Conservation (phyloP, 2,797 vertebrate species). For the Strix occidentalis region DNA sequence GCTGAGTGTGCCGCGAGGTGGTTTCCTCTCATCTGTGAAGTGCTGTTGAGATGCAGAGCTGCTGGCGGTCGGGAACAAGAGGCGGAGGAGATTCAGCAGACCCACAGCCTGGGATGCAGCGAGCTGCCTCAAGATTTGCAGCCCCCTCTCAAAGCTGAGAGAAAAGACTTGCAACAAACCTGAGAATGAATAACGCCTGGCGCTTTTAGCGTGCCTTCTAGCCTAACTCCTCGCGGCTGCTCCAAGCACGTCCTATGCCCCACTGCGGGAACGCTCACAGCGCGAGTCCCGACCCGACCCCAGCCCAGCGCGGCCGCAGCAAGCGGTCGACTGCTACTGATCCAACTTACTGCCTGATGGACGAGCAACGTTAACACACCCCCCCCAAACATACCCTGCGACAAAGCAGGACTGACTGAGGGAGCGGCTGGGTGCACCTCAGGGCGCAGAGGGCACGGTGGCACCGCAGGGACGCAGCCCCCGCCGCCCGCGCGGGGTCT, state of each 20-base stretch:
- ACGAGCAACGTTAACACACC: background rate
- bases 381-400: background rate
- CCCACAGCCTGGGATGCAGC: background rate
- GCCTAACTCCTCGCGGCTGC: background rate
- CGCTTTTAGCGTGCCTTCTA: background rate
- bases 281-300: background rate
- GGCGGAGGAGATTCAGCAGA: background rate
- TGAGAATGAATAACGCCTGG: background rate
- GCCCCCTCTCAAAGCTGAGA: background rate
- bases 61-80: background rate
- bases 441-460: accelerated
- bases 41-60: background rate
- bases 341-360: background rate
- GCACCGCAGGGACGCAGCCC: background rate
- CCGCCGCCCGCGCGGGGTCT: accelerated
- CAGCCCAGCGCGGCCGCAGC: background rate
- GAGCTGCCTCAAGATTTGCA: background rate
- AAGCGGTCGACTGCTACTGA: background rate
- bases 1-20: background rate
- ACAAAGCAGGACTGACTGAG: accelerated
- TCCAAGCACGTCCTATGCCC: background rate
- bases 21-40: background rate
- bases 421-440: background rate
- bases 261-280: background rate
- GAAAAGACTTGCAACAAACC: background rate